These are phyloP conservation scores for Clarias fuscus DNA, from an alignment of 2,797 vertebrate genomes.

Conservation along the genomic window DNA sequence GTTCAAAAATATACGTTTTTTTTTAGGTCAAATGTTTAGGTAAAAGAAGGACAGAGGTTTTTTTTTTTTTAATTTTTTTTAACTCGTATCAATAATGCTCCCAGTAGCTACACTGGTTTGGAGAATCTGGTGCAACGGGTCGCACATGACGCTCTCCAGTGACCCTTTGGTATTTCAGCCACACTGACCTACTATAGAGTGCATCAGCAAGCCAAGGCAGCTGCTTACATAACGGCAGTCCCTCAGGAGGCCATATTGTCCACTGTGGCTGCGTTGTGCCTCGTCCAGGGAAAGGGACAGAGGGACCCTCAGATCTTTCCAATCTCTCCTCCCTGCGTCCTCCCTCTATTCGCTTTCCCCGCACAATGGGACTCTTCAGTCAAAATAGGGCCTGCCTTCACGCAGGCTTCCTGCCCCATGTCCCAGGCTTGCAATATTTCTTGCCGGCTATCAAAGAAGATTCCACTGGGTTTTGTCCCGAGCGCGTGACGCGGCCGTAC, in stretches of 20 bases:
- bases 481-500: conserved; percentile 39
- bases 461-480: conserved; percentile 56
- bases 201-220: conserved; percentile 66
- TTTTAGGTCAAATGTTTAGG: background rate
- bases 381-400: conserved; percentile 72
- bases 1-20: conserved; percentile 33
- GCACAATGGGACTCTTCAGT: conserved; percentile 72
- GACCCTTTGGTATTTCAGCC: conserved; percentile 58
- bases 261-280: conserved; percentile 71
- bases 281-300: conserved; percentile 64
- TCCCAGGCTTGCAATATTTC: conserved; percentile 62
- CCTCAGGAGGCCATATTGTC: conserved; percentile 67
- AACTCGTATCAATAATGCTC: background rate
- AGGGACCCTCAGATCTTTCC: conserved; percentile 67
- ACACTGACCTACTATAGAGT: conserved; percentile 58
- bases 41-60: background rate
- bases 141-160: conserved; percentile 54
- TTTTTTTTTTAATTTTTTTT: background rate
- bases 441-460: conserved; percentile 63
- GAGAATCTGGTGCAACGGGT: conserved; percentile 59
- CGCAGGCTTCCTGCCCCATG: conserved; percentile 66
- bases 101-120: conserved; percentile 6
- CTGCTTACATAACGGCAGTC: conserved; percentile 68
- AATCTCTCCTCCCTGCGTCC: conserved; percentile 57
- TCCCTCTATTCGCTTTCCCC: conserved; percentile 52